Conservation (phyloP, 2,888 invertebrate genomes). For the Hirtodrosophila trivittata region DNA sequence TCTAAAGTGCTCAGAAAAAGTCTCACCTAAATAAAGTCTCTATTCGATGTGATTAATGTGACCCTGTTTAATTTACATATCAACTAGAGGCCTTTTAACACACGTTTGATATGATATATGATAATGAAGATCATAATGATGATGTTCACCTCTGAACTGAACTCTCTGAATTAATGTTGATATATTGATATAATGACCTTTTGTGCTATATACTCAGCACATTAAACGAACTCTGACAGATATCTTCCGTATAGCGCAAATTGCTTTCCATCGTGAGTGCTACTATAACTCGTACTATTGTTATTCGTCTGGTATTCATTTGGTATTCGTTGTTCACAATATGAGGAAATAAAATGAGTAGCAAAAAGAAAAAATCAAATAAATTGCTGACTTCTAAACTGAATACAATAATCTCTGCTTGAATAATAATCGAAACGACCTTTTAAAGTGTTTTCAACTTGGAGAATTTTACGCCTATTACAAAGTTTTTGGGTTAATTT, state of each 20-base stretch:
- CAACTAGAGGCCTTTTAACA: background rate
- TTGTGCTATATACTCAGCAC: slow-evolving; percentile 60
- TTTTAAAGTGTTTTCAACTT: slow-evolving; percentile 62
- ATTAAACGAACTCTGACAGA: slow-evolving; percentile 20
- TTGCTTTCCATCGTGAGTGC: slow-evolving; percentile 32
- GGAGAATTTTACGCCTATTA: slow-evolving; percentile 2
- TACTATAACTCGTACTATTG: background rate
- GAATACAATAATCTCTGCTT: slow-evolving; percentile 7
- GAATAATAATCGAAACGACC: slow-evolving; percentile 38
- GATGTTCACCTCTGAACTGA: slow-evolving; percentile 35
- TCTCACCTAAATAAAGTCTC: too few relatives aligned
- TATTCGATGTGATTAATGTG: slow-evolving; percentile 37
- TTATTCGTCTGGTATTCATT: background rate
- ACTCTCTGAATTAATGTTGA: slow-evolving; percentile 38
- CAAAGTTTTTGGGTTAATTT: background rate
- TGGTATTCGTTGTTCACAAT: background rate
- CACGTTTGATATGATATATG: too few relatives aligned
- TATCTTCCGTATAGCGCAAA: slow-evolving; percentile 51
- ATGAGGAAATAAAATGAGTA: slow-evolving; percentile 39
- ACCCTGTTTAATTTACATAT: slow-evolving; percentile 44
- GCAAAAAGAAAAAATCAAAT: slow-evolving; percentile 11
- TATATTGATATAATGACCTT: slow-evolving; percentile 72
- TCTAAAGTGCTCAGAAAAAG: too few relatives aligned
- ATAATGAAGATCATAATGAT: slow-evolving; percentile 5
- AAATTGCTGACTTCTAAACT: slow-evolving; percentile 15